phyloP scores from a whole-genome alignment of 2,888 invertebrate genomes.

The Apeira syringaria region DNA sequence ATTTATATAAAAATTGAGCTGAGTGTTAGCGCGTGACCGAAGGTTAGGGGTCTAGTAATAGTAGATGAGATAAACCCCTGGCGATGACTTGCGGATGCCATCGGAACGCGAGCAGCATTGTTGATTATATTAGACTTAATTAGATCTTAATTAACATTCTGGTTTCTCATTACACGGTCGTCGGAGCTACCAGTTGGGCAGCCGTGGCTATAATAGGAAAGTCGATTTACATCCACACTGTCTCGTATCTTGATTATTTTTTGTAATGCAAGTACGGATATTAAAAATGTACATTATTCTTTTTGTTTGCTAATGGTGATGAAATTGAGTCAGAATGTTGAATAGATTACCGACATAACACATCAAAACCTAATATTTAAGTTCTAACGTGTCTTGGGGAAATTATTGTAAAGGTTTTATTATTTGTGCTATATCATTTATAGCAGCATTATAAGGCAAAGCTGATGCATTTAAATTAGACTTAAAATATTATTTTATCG shows the following conservation, averaged over 20 bases:
- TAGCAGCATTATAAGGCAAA: too few relatives aligned
- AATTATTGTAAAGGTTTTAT: too few relatives aligned
- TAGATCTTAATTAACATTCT: constrained; percentile 83
- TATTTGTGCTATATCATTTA: too few relatives aligned
- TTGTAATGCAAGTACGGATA: constrained; percentile 49
- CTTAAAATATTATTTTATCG: too few relatives aligned
- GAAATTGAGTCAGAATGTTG: constrained; percentile 63
- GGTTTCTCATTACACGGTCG: constrained; percentile 83
- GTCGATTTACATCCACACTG: constrained; percentile 62
- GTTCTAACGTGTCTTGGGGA: too few relatives aligned
- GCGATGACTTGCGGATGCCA: constrained; percentile 79
- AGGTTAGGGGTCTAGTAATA: constrained; percentile 59
- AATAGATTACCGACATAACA: constrained; percentile 26
- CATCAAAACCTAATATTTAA: too few relatives aligned
- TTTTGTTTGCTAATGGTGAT: constrained; percentile 51
- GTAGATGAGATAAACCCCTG: constrained; percentile 57
- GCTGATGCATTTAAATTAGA: too few relatives aligned
- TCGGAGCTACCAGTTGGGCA: constrained; percentile 71
- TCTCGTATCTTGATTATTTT: constrained; percentile 65
- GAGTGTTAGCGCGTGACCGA: constrained; percentile 24
- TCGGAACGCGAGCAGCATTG: constrained; percentile 79
- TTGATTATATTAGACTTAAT: constrained; percentile 83
- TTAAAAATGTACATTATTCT: constrained; percentile 48
- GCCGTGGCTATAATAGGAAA: constrained; percentile 69
- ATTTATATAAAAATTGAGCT: constrained; percentile 26